Base-by-base conservation (phyloP, 2,888 invertebrate species). In the Ichneumoninae sp. region DNA sequence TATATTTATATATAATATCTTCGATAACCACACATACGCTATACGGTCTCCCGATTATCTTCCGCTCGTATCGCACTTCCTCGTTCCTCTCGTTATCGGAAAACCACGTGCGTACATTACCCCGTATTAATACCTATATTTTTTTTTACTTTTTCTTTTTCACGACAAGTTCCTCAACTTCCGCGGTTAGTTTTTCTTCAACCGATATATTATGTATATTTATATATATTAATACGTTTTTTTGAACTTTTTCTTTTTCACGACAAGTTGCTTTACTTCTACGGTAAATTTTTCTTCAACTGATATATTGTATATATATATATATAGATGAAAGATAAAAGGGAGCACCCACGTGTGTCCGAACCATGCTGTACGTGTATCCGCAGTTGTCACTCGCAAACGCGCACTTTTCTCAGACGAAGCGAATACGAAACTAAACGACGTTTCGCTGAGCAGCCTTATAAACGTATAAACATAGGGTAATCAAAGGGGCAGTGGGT, bases 401-500 rank as follows among this genome's bases (percentile, higher is more conserved):
- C 36, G 22, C 52, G 36, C 63, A 71, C 40, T 71, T 69, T 63
- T 79, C 60, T 69, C 79, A 74, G 60, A 54, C 71, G 77, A 33
- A 65, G 82, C 80, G 71, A 47, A 50, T 66, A 65, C 33, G 77
- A 73, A 82, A 92, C 92, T 92, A 91, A 88, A 83, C 75, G 74
- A 70, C 73, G 81, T 78, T 85, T 79, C 89, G 77, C 85, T 74
- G 50, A 54, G 76, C 86, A 74, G 88, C 86, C 89, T 92, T 92
- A 91, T 92, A 92, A 92, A 91, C 89, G 88, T 89, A 47, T 47
- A 89, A 89, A 88, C 89, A 89, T 88, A 91, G 81, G 33, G 80
- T 78, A 85, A 85, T 85, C 52, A 75, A 70, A 76, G 19, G 22
- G 50, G 6, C 63, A 50, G 50, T 19, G 10, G 30, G 26, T 52